These are phyloP conservation scores for Calosoma granatense DNA, from an alignment of 1,140 invertebrate species.

Conservation along the genomic window DNA sequence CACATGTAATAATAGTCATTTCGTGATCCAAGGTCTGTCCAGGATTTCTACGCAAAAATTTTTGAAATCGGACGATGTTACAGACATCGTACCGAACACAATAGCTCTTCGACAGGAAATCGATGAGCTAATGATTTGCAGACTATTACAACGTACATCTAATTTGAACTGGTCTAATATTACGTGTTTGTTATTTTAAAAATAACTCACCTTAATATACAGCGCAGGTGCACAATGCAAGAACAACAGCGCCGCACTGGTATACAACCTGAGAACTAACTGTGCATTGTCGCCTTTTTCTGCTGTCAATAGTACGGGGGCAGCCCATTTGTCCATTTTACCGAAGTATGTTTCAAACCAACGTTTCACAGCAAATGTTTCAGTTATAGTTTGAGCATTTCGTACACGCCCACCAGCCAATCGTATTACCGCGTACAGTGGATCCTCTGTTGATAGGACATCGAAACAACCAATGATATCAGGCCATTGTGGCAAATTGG, in stretches of 20 bases:
- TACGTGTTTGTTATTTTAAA: too few relatives aligned
- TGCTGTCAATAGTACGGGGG: not conserved
- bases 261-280: not conserved
- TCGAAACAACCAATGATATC: not conserved
- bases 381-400: not conserved
- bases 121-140: too few relatives aligned
- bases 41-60: too few relatives aligned
- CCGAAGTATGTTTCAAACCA: conserved; percentile 3
- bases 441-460: not conserved
- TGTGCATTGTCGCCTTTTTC: not conserved
- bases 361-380: not conserved
- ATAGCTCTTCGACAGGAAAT: too few relatives aligned
- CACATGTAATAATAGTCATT: too few relatives aligned
- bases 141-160: too few relatives aligned
- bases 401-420: not conserved
- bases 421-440: not conserved
- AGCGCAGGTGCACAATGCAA: not conserved
- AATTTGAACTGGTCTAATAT: not conserved
- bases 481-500: not conserved
- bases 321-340: not conserved
- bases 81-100: too few relatives aligned
- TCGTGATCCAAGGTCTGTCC: too few relatives aligned
- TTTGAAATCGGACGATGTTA: too few relatives aligned
- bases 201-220: not conserved
- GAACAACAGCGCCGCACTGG: not conserved